These are phyloP conservation scores for Poecilia picta DNA, from an alignment of 2,797 vertebrate genomes.

Conservation along the genomic window DNA sequence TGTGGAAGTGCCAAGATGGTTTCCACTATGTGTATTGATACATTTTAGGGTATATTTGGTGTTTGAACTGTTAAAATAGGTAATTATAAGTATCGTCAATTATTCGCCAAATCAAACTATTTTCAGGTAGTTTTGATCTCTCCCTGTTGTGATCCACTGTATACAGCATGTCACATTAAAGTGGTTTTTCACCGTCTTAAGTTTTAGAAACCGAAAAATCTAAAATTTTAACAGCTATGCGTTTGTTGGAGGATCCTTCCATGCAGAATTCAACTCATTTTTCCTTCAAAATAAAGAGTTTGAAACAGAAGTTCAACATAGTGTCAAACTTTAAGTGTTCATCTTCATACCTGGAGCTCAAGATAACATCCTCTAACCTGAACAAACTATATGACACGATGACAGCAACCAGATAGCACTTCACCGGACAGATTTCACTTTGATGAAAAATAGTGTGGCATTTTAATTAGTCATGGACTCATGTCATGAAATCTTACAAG, in stretches of 20 bases:
- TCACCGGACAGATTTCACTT: background rate
- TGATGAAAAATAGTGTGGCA: background rate
- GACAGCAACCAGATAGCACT: background rate
- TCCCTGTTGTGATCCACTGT: background rate
- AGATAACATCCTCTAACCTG: background rate
- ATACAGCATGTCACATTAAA: background rate
- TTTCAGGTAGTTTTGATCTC: background rate
- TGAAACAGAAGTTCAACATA: background rate
- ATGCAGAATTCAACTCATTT: background rate
- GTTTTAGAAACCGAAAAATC: background rate
- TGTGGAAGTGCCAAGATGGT: background rate
- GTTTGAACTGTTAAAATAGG: background rate
- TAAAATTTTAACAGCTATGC: background rate
- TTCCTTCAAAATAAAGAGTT: background rate
- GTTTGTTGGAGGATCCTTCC: background rate
- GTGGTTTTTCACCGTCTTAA: background rate
- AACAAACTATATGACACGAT: background rate
- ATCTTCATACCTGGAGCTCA: background rate
- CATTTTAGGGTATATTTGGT: background rate
- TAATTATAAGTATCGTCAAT: background rate
- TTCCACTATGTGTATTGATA: background rate
- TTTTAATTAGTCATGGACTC: background rate
- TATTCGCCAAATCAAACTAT: background rate
- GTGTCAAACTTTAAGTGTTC: background rate
- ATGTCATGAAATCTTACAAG: background rate